Evolutionary conservation across 2,888 invertebrate genomes (phyloP), one percentile per base, ranked within the genome.

Genomic region (Bruchidius siliquastri): DNA sequence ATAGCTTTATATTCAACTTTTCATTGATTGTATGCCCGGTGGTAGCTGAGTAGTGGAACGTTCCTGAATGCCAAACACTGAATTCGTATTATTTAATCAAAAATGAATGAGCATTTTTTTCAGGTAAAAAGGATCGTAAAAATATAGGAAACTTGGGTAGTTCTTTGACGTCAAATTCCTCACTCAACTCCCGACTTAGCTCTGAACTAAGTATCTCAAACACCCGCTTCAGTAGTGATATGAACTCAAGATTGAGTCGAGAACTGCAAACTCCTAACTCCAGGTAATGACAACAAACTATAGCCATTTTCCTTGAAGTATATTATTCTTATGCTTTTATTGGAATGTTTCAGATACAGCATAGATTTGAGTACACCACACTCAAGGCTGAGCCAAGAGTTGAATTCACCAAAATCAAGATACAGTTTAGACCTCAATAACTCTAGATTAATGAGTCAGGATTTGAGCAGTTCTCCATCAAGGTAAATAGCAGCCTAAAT

Each of bases 281-380:
- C 79, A 68, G 68, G 49, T 49, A 49, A 13, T 49, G 8, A 26
- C 8, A 26, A 26, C 26, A 26, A 4, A 4, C 26, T 26, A 26
- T 26, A 4, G 8, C 26, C 2, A 26, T 26, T 26, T 4, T 26
- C 26, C 2, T 26, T 26, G 2, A 4, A 26, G 8, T 26, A 4
- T 26, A 8, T 26, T 4, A 26, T 26, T 26, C 26, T 2, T 26
- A 26, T 26, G 2, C 2, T 8, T 8, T 26, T 26, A 26, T 26
- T 26, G 26, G 26, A 49, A 49, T 49, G 49, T 49, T 49, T 13
- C 49, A 89, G 92, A 84, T 91, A 91, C 84, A 92, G 92, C 81
- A 88, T 92, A 83, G 92, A 92, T 85, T 88, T 92, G 79, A 91
- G 91, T 81, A 90, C 90, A 8, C 90, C 91, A 70, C 90, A 89